Evolutionary conservation across 2,113 vertebrate species (phyloP).

Genomic region (Alligator sinensis): DNA sequence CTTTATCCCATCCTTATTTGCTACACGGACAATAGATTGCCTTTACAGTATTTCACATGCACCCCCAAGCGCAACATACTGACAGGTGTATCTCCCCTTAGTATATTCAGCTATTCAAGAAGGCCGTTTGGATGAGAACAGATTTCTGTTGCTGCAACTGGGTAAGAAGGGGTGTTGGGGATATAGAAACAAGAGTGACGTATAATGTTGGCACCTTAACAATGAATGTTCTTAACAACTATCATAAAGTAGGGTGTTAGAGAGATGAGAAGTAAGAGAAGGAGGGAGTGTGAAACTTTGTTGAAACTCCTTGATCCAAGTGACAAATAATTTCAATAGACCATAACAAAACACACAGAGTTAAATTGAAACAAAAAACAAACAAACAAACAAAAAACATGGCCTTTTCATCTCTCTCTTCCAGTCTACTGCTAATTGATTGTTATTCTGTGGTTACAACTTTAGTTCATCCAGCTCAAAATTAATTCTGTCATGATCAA

Average conservation of each 20-base stretch:
- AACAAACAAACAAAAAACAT: not conserved
- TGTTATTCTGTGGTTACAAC: conserved; percentile 43
- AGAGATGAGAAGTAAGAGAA: not conserved
- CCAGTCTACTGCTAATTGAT: not conserved
- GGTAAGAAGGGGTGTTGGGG: not conserved
- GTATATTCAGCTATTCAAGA: not conserved
- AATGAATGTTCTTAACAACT: not conserved
- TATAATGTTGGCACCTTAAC: not conserved
- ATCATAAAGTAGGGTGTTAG: not conserved
- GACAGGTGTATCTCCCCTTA: not conserved
- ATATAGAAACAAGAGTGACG: not conserved
- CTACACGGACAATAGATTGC: not conserved
- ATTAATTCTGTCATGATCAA: conserved; percentile 16
- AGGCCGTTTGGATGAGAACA: not conserved
- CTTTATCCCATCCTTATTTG: not conserved
- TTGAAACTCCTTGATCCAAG: not conserved
- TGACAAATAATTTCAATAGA: conserved; percentile 12
- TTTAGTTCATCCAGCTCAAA: conserved; percentile 28
- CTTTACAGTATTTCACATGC: not conserved
- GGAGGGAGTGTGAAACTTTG: not conserved
- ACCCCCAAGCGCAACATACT: not conserved
- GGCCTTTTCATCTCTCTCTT: conserved; percentile 15
- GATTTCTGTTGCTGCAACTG: not conserved
- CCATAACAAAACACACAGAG: conserved; percentile 23
- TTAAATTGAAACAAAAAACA: not conserved